Conservation (phyloP, 2,797 vertebrate genomes). For the Oreortyx pictus region DNA sequence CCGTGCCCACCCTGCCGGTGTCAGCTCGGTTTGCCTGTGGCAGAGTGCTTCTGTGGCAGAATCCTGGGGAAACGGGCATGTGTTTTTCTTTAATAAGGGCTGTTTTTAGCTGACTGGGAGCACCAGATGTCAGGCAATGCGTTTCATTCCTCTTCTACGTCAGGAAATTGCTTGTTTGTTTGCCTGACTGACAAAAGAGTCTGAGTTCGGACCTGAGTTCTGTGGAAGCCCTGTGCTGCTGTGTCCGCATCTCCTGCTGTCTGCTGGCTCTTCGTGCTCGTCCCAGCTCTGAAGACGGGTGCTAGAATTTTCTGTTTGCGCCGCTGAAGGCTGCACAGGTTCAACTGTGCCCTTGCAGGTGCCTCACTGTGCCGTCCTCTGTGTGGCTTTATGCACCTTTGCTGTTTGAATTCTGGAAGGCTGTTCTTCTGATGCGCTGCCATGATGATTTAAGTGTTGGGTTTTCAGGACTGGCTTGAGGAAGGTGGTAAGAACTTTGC, state of each 20-base stretch:
- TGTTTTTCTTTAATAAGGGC: background rate
- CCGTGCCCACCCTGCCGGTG: fast-evolving
- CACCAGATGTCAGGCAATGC: background rate
- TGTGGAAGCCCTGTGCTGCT: background rate
- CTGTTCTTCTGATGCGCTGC: background rate
- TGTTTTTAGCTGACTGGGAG: background rate
- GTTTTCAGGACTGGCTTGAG: background rate
- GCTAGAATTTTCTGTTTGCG: background rate
- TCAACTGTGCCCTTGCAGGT: background rate
- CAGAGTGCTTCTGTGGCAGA: background rate
- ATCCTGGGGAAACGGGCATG: background rate
- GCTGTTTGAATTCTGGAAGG: background rate
- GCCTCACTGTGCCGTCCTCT: fast-evolving
- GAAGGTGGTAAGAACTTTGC: background rate
- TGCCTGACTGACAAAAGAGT: background rate
- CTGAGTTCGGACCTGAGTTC: background rate
- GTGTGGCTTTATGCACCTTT: background rate
- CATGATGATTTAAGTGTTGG: background rate
- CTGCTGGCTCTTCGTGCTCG: background rate
- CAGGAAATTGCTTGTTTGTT: background rate
- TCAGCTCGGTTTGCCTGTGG: fast-evolving
- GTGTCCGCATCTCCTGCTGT: background rate
- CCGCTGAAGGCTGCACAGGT: background rate
- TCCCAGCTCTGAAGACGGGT: background rate
- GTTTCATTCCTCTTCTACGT: fast-evolving